Evolutionary conservation across 2,113 vertebrate genomes (phyloP), one percentile per base, ranked within the genome.

Genomic region (Coptodon rendalli): DNA sequence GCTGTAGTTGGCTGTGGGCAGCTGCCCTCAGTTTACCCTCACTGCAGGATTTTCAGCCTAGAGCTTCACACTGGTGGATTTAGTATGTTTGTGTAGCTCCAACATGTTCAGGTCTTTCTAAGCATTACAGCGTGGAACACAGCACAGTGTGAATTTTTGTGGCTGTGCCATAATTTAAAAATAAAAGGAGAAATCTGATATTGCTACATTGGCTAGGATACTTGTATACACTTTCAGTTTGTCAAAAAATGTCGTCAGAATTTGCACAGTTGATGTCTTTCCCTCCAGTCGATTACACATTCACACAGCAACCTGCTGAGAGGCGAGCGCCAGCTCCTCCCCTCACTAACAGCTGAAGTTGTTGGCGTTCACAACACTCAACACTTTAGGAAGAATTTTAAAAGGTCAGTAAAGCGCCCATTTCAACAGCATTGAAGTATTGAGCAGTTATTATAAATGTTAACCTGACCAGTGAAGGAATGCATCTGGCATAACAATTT

Each of bases 1-100:
- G 66, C 85, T 56, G 34, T 50, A 66, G 45, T n/a, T 84, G 71
- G 34, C 80, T 73, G 68, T 89, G 59, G 83, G 50, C 12, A 84
- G 84, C 87, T 91, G 89, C 83, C 89, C 85, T 92, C 81, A 66
- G 53, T 89, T 89, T 86, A 85, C 82, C 59, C 82, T 87, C 86
- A 29, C 89, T 89, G 85, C 87, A 81, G 82, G 93, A 82, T 78
- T 78, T 79, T 89, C 56, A 82, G 81, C 31, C 80, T 53, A 14
- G 53, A 89, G 82, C 45, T 66, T 86, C 45, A 61, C 82, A 88
- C 34, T 16, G 76, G 78, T 79, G 81, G 73, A 68, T 85, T 88
- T 81, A 31, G 14, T 85, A 24, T 63, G 19, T 68, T 50, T 88
- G 27, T 83, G 80, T 38, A 71, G 27, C 84, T 71, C 54, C n/a